phyloP scores from a whole-genome alignment of 2,797 vertebrate genomes.

The Silurus lanzhouensis region DNA sequence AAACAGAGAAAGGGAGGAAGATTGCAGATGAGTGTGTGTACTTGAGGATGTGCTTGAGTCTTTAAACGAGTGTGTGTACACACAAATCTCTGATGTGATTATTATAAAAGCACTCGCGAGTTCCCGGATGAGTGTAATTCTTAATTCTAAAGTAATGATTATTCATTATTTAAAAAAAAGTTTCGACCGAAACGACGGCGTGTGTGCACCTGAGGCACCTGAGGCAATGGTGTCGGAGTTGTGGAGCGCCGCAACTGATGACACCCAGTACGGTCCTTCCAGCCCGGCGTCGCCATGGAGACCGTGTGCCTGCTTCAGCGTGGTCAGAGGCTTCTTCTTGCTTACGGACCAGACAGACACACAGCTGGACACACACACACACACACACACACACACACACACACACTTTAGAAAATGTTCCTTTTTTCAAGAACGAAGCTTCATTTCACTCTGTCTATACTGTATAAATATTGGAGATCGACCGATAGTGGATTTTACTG shows the following conservation, averaged over 20 bases:
- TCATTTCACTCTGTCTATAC: no score
- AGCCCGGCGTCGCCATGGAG: conserved; percentile 74
- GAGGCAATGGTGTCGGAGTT: conserved; percentile 92
- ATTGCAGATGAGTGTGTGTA: not conserved
- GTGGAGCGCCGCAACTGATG: conserved; percentile 85
- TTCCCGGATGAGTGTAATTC: no score
- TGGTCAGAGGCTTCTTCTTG: conserved; percentile 88
- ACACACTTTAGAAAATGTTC: not conserved
- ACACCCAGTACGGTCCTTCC: conserved; percentile 88
- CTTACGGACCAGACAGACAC: conserved; percentile 90
- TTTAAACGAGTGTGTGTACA: not conserved
- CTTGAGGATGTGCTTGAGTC: no score
- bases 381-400: not conserved
- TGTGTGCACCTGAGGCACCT: conserved; percentile 74
- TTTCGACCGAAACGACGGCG: not conserved
- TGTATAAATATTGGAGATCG: no score
- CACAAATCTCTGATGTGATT: not conserved
- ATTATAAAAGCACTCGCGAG: not conserved
- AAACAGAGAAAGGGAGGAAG: not conserved
- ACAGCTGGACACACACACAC: conserved; percentile 70
- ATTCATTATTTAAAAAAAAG: no score
- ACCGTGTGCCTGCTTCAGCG: conserved; percentile 84
- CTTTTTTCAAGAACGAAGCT: no score
- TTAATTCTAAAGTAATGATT: no score
- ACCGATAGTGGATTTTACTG: no score